These are phyloP conservation scores for Lagopus leucura DNA, from an alignment of 2,113 vertebrate genomes.

Conservation along the genomic window DNA sequence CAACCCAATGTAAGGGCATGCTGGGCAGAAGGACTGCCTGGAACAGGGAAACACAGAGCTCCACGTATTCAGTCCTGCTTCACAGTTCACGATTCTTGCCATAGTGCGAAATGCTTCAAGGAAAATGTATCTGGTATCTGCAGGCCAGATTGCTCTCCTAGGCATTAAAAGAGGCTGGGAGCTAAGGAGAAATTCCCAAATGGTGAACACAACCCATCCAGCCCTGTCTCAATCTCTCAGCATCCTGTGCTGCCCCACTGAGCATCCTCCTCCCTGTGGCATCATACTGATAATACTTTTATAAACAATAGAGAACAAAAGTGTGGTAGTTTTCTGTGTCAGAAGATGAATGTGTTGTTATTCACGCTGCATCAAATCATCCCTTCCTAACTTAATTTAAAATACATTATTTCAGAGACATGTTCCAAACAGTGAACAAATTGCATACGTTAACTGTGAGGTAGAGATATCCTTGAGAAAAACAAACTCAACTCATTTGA, in stretches of 20 bases:
- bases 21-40: background rate
- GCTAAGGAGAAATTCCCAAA: background rate
- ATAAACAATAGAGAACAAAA: background rate
- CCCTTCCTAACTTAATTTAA: background rate
- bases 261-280: background rate
- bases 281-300: background rate
- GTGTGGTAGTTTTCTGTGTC: background rate
- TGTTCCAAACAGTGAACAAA: background rate
- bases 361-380: background rate
- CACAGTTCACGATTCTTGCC: background rate
- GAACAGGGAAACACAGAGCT: fast-evolving
- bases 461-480: background rate
- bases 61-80: background rate
- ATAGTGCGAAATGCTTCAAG: background rate
- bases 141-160: background rate
- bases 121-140: background rate
- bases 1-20: background rate
- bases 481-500: background rate
- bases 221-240: background rate
- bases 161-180: background rate
- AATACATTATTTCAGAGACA: background rate
- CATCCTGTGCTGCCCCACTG: background rate
- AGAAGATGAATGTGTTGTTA: background rate
- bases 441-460: background rate
- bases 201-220: background rate